Percentiles rank a stretch among this genome's conserved stretches.
Evolutionary conservation across 1,140 invertebrate species (phyloP).

Genomic region (Heliothis subflexa): DNA sequence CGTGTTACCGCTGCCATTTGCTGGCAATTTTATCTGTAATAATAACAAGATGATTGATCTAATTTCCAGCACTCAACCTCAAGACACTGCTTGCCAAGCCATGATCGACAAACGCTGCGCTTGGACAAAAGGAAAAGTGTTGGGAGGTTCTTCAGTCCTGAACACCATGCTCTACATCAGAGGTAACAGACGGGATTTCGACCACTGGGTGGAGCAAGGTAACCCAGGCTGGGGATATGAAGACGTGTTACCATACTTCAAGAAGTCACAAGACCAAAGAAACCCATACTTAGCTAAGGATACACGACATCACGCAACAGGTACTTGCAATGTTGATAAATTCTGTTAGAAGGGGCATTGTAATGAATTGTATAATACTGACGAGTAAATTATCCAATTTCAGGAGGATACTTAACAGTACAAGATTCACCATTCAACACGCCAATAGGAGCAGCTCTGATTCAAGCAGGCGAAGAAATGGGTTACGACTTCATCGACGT

Average conservation of each 20-base stretch:
- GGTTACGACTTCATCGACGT: constrained; percentile 93
- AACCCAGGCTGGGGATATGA: constrained; percentile 96
- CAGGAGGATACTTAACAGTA: constrained; percentile 93
- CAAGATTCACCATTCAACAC: constrained; percentile 93
- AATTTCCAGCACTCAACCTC: constrained; percentile 91
- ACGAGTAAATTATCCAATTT: constrained; percentile 58
- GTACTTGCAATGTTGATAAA: constrained; percentile 71
- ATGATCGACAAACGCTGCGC: constrained; percentile 93
- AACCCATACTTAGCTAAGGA: constrained; percentile 93
- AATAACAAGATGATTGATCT: no score
- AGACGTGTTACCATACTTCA: constrained; percentile 95
- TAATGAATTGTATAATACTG: not conserved
- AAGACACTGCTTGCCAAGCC: constrained; percentile 93
- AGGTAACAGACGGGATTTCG: constrained; percentile 95
- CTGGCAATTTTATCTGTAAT: no score
- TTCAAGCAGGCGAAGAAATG: constrained; percentile 96
- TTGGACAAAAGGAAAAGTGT: constrained; percentile 94
- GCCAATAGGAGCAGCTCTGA: constrained; percentile 92
- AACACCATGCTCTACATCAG: constrained; percentile 97
- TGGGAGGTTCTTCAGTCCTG: constrained; percentile 95
- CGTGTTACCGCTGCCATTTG: no score
- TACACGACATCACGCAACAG: constrained; percentile 90
- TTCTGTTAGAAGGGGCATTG: not conserved
- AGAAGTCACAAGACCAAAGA: constrained; percentile 94
- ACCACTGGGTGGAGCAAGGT: constrained; percentile 95